These are phyloP conservation scores for Neoaliturus tenellus DNA, from an alignment of 2,888 invertebrate genomes.

Conservation along the genomic window DNA sequence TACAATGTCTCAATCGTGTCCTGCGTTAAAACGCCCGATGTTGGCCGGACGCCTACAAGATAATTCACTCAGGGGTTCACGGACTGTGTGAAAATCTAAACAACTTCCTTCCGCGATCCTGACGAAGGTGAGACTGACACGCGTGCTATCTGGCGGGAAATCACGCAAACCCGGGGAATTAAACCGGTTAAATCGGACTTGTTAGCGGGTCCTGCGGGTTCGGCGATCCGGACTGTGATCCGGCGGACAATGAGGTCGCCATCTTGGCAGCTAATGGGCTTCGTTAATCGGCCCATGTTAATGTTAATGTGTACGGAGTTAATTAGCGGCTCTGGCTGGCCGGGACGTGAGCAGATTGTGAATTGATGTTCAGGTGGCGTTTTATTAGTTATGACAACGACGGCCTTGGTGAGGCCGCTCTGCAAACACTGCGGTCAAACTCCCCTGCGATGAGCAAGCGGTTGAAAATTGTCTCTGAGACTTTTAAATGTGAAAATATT, in stretches of 20 bases:
- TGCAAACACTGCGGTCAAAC: neutral
- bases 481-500: too few relatives aligned
- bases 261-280: neutral
- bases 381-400: conserved; percentile 1
- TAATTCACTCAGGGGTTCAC: conserved; percentile 11
- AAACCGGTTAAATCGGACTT: conserved; percentile 20
- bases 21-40: neutral
- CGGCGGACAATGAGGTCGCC: neutral
- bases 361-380: neutral
- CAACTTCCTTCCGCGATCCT: conserved; percentile 3
- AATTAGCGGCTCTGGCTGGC: neutral
- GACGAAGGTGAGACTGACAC: conserved; percentile 14
- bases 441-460: too few relatives aligned
- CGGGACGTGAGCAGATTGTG: neutral
- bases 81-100: conserved; percentile 16
- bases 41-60: neutral
- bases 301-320: conserved; percentile 9
- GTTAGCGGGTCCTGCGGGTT: neutral
- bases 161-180: neutral
- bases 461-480: too few relatives aligned
- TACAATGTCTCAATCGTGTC: neutral
- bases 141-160: conserved; percentile 29
- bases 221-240: neutral
- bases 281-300: conserved; percentile 14
- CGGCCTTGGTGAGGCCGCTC: neutral